Evolutionary conservation across 35 echinoderm and acorn worm species (phyloP).

Genomic region (Stichopus chloronotus): DNA sequence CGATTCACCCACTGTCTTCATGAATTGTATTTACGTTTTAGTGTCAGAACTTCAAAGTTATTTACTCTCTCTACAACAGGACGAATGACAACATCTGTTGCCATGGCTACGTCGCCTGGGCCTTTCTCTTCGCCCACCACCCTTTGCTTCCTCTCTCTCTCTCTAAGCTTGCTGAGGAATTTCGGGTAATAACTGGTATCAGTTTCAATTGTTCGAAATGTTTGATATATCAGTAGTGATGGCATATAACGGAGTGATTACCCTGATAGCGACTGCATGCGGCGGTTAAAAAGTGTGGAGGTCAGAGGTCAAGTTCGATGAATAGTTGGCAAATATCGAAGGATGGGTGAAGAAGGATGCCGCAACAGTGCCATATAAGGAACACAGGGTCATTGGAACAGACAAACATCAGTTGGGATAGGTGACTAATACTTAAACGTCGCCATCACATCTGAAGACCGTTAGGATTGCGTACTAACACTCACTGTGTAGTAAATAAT

Average conservation of each 20-base stretch:
- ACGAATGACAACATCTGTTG: not conserved
- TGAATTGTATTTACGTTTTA: too few species aligned
- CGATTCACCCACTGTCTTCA: too few species aligned
- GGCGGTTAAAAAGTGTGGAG: not conserved
- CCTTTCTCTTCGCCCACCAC: not conserved
- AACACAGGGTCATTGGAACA: not conserved
- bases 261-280: not conserved
- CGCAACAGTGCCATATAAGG: constrained; percentile 19
- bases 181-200: not conserved
- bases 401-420: not conserved
- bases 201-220: not conserved
- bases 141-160: too few species aligned
- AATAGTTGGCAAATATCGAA: constrained; percentile 11
- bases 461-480: too few species aligned
- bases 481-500: too few species aligned
- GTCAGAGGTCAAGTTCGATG: not conserved
- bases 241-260: not conserved
- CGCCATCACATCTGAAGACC: not conserved
- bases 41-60: too few species aligned
- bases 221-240: constrained; percentile 17
- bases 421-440: not conserved
- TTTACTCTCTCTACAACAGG: too few species aligned
- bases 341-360: not conserved
- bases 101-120: not conserved
- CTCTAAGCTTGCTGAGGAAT: not conserved